phyloP scores from a whole-genome alignment of 2,888 invertebrate genomes.

The Aricia artaxerxes region DNA sequence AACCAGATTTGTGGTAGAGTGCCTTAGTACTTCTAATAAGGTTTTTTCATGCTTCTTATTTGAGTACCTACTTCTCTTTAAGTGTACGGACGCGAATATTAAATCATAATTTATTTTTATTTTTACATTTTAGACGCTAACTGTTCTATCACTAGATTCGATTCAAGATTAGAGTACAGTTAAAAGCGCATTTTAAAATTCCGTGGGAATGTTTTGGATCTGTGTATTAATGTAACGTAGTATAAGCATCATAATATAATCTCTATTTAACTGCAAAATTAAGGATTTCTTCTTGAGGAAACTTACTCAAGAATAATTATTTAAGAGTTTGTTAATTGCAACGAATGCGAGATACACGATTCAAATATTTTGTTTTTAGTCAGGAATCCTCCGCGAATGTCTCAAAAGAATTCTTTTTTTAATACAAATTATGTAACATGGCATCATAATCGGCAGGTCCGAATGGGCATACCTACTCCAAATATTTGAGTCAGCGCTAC shows the following conservation, averaged over 20 bases:
- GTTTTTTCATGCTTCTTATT: background rate
- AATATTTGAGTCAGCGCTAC: constrained; percentile 45
- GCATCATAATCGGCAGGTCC: constrained; percentile 14
- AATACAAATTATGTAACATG: constrained; percentile 4
- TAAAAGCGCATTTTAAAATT: background rate
- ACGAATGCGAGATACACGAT: background rate
- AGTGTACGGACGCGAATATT: background rate
- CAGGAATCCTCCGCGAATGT: background rate
- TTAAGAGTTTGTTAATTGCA: background rate
- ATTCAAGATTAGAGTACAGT: constrained; percentile 2
- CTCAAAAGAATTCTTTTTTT: constrained; percentile 5
- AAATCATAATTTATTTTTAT: background rate
- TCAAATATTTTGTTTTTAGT: background rate
- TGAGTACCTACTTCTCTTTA: background rate
- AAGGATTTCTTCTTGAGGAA: background rate
- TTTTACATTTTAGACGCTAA: background rate
- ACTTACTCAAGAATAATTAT: background rate
- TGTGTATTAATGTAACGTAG: background rate
- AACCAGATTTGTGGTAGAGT: no score
- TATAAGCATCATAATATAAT: background rate
- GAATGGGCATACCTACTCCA: constrained; percentile 37
- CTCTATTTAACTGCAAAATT: background rate
- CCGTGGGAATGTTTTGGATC: constrained; percentile 11
- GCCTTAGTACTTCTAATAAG: no score
- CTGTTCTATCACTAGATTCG: constrained; percentile 2